Percentiles rank a stretch among this genome's conserved stretches.
phyloP scores from a whole-genome alignment of 2,113 vertebrate species.

The Dendrocopos noguchii region DNA sequence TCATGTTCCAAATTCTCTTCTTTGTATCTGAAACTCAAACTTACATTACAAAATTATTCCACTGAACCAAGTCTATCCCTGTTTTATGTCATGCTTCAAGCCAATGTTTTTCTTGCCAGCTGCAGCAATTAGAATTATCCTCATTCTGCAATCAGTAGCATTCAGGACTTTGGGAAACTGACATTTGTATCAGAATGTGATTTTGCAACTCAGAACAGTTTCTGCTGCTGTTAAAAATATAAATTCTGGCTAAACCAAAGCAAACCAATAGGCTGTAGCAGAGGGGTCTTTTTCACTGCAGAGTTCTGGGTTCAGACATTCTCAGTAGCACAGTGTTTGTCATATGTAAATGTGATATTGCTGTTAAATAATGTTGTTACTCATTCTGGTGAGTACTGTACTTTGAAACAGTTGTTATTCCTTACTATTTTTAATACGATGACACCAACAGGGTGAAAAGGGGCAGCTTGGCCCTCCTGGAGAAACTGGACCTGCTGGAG shows the following conservation, averaged over 20 bases:
- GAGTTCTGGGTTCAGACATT: background rate
- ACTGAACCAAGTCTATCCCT: background rate
- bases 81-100: background rate
- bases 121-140: background rate
- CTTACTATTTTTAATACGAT: conserved; percentile 34
- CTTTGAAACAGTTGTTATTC: background rate
- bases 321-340: background rate
- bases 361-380: background rate
- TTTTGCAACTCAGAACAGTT: background rate
- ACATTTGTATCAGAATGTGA: background rate
- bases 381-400: background rate
- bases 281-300: background rate
- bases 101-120: background rate
- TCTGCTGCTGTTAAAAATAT: background rate
- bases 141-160: background rate
- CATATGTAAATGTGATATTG: background rate
- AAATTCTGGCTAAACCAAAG: background rate
- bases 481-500: conserved; percentile 84
- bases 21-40: background rate
- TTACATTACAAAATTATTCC: conserved; percentile 1
- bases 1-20: background rate
- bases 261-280: background rate
- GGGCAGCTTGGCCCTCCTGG: conserved; percentile 85
- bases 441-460: conserved; percentile 84
- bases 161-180: background rate